Base-by-base conservation (phyloP, 1,140 invertebrate genomes). In the Lepidurus apus region DNA sequence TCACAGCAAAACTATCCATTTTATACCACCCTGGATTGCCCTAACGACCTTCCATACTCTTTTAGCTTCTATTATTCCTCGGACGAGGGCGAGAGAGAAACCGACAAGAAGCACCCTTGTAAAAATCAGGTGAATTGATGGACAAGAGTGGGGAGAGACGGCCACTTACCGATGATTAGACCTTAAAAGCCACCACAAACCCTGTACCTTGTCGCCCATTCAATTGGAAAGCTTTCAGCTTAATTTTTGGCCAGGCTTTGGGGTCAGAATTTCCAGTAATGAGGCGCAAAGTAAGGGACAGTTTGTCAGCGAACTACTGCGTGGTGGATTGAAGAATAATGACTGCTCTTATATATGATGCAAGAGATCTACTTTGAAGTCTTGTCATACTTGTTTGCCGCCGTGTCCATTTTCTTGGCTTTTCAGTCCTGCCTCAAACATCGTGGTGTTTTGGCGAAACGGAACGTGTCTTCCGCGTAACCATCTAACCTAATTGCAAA, bases 51-150 rank as follows among this genome's bases (percentile, higher is more conserved):
- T 65, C 53, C 21, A 21, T 65, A 65, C 53, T 65, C 53, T 65
- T 65, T 65, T 65, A n/a, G 53, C 21, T 13, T 7, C 9, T 65
- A 65, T 65, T 65, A n/a, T 21, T 65, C 21, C 53, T n/a, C 17
- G 5, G 53, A 9, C 17, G 53, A 21, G 6, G 21, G 8, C 17
- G 53, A 21, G 17, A 17, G 53, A 65, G 21, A 65, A 65, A 65
- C 53, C 53, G 13, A 65, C 53, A 65, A 65, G 53, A 65, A 65
- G 53, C 53, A 7, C 53, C 17, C 53, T 65, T 65, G 53, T 65
- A 65, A 65, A 65, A 65, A 65, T 65, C 53, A 65, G 13, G 53
- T 65, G 53, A 65, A 65, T 65, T 65, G 53, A n/a, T 65, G 53
- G 53, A 17, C 53, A 65, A 65, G 53, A 65, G 53, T 34, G 34